Base-by-base conservation (phyloP, 2,113 vertebrate species). In the Marmota flaviventris region DNA sequence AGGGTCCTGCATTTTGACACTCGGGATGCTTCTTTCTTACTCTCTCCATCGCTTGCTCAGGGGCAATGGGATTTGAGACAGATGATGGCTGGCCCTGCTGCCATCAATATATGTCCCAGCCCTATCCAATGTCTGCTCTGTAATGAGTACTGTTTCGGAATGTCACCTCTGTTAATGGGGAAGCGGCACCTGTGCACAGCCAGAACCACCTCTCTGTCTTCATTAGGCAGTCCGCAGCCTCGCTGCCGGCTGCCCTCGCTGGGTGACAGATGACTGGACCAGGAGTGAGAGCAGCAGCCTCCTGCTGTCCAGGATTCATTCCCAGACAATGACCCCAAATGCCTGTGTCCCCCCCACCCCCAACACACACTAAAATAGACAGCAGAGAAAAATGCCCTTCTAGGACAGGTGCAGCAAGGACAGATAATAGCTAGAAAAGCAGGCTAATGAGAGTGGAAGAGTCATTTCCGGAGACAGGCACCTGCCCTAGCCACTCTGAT, bases 121-220 rank as follows among this genome's bases (percentile, higher is more conserved):
- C 85, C 88, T 76, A 85, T 97, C 94, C 96, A 84, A 79, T 84
- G 96, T 97, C 97, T 97, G 96, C 97, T 97, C 96, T 24, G 95
- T 97, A 97, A 98, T 96, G 97, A 98, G 98, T 10, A 61, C 95
- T 94, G 96, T 82, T 98, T 95, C 42, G 95, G 98, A 98, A 98
- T 98, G 98, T 98, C 97, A 98, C 98, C 98, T 97, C 97, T 92
- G 95, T 51, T 98, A 96, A 98, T 97, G 96, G 96, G 93, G 85
- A 98, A 88, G 88, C 63, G 67, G 93, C 98, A 97, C 96, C 97
- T 98, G 98, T 90, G 95, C 97, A 91, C 97, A 96, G 97, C 95
- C 94, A 8, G 97, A 97, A 39, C 90, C 96, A 70, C 88, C 97
- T 97, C 96, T 97, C 97, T 75, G 96, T 98, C 97, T 98, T 98